These are phyloP conservation scores for Catostomus latipinnis DNA, from an alignment of 2,797 vertebrate species.

Conservation along the genomic window DNA sequence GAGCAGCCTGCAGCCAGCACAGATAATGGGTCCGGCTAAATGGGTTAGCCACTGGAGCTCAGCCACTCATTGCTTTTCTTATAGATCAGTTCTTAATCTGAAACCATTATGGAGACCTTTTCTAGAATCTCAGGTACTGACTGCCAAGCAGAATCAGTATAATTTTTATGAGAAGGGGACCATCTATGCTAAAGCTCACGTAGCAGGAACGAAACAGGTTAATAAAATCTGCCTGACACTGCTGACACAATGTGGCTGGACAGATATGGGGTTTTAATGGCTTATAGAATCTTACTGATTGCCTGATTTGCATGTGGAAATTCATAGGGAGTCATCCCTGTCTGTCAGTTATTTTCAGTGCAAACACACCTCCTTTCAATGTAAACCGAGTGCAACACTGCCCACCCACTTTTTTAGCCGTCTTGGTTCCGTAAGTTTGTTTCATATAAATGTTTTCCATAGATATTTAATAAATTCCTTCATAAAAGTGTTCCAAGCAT, in stretches of 20 bases:
- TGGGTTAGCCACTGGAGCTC: constrained; percentile 42
- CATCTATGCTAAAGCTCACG: constrained; percentile 31
- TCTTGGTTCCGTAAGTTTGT: too few species aligned
- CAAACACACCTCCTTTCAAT: too few species aligned
- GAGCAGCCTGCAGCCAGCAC: constrained; percentile 13
- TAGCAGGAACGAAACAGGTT: constrained; percentile 13
- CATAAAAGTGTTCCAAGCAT: too few species aligned
- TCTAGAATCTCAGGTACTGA: constrained; percentile 8
- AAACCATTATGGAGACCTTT: constrained; percentile 42
- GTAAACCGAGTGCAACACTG: too few species aligned
- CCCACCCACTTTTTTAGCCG: too few species aligned
- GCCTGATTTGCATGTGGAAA: neutral
- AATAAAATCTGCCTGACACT: neutral
- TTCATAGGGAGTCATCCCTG: neutral
- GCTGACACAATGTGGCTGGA: neutral
- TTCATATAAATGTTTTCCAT: too few species aligned
- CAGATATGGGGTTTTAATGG: constrained; percentile 5
- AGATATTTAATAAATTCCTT: too few species aligned
- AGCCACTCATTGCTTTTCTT: constrained; percentile 29
- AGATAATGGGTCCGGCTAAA: constrained; percentile 32
- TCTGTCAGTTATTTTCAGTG: neutral
- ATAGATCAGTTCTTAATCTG: constrained; percentile 36
- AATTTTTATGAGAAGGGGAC: constrained; percentile 35
- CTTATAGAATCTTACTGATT: neutral
- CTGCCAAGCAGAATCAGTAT: constrained; percentile 30